Evolutionary conservation across 2,888 invertebrate genomes (phyloP), one percentile per base, ranked within the genome.

Genomic region (Cancer borealis): DNA sequence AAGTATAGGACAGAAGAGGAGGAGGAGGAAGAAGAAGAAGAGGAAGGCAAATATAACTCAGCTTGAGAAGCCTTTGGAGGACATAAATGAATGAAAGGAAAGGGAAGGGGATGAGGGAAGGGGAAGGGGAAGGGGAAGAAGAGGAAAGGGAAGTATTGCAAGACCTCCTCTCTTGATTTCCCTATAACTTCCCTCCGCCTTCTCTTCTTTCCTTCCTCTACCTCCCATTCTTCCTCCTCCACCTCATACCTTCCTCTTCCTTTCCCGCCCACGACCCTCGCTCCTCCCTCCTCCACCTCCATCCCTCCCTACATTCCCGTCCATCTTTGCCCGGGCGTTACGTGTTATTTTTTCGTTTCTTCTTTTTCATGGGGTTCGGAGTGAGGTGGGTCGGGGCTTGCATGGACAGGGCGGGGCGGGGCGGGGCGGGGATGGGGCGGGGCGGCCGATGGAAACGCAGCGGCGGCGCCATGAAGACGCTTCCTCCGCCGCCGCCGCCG

Each of bases 1-100:
- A 73, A n/a, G 73, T 54, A 26, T 73, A 73, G 73, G 26, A 73
- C 26, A 73, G 73, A n/a, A 3, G 73, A n/a, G 66, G 17, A 4
- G 17, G 66, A 66, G 66, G 66, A 66, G 47, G 88, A 88, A 46
- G 88, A 88, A 66, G 91, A 66, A 73, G 26, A 21, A 30, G 91
- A 30, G 66, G 45, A 66, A 66, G 66, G 66, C 66, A 66, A 66
- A 66, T 66, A n/a, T 66, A 21, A 66, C 66, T 14, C n/a, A 17
- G 66, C n/a, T 66, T 21, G 30, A 79, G 79, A 79, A 73, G 73
- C 6, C n/a, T n/a, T 4, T 3, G 73, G n/a, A 0, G 26, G n/a
- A 73, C 6, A 26, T 5, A n/a, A n/a, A 73, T n/a, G 21, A 73
- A 6, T 17, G 26, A n/a, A n/a, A 73, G n/a, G 79, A 30, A 79